Conservation (phyloP, 2,888 invertebrate species). For the Chrysodeixis includens region DNA sequence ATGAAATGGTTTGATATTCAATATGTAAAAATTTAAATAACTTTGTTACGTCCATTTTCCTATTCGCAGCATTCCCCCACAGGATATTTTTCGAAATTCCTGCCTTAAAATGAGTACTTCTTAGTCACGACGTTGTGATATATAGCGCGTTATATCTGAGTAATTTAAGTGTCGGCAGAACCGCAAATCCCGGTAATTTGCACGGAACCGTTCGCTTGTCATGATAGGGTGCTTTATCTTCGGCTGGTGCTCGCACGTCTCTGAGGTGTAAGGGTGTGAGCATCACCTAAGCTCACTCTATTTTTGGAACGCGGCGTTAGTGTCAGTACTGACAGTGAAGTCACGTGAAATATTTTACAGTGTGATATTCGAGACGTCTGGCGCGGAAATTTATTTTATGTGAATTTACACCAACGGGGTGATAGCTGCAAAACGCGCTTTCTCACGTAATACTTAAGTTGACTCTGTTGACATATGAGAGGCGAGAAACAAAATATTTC, state of each 20-base stretch:
- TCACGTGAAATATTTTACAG: slow-evolving; percentile 51
- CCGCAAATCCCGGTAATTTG: slow-evolving; percentile 64
- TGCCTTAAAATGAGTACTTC: slow-evolving; percentile 8
- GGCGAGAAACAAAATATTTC: slow-evolving; percentile 17
- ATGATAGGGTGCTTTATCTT: slow-evolving; percentile 59
- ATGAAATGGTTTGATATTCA: slow-evolving; percentile 33
- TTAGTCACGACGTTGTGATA: slow-evolving; percentile 20
- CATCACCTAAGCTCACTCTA: slow-evolving; percentile 41
- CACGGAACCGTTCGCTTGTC: slow-evolving; percentile 54
- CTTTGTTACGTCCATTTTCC: slow-evolving; percentile 13
- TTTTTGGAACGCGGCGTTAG: slow-evolving; percentile 41
- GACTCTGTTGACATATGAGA: slow-evolving; percentile 14
- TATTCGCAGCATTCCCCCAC: background rate
- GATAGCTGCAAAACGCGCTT: slow-evolving; percentile 24
- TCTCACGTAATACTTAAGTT: slow-evolving; percentile 7
- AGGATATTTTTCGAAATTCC: slow-evolving; percentile 15
- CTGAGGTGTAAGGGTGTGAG: slow-evolving; percentile 40
- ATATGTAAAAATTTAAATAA: slow-evolving; percentile 21
- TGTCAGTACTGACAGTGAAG: slow-evolving; percentile 36
- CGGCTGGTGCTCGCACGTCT: slow-evolving; percentile 36
- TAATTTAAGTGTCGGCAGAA: slow-evolving; percentile 49
- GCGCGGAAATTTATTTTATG: slow-evolving; percentile 34
- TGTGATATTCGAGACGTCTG: slow-evolving; percentile 41
- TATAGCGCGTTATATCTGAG: slow-evolving; percentile 36
- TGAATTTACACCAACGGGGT: slow-evolving; percentile 35